Evolutionary conservation across 1,140 invertebrate genomes (phyloP).

Genomic region (Lepidostoma basale): DNA sequence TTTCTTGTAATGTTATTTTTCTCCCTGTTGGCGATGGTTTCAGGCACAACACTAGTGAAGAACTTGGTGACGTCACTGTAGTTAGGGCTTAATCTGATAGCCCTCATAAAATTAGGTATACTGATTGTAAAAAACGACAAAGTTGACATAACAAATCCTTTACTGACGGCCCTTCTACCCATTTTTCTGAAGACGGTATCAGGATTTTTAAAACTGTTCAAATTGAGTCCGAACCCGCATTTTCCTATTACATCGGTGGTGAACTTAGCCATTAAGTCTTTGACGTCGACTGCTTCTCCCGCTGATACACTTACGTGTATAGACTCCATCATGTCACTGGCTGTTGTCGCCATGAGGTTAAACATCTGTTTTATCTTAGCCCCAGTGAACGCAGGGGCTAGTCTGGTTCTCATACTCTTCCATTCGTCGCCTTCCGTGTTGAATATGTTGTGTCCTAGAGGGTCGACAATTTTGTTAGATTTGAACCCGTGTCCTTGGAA

Average conservation of each 20-base stretch:
- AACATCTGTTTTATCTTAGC: neutral
- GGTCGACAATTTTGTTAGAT: neutral
- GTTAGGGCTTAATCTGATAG: no score
- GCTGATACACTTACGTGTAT: constrained; percentile 1
- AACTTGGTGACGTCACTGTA: no score
- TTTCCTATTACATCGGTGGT: constrained; percentile 68
- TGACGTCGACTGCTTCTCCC: neutral
- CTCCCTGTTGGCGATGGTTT: no score
- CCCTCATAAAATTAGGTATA: no score
- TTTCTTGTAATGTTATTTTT: no score
- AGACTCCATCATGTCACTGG: neutral
- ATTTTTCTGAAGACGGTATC: constrained; percentile 60
- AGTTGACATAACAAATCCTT: constrained; percentile 35
- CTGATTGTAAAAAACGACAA: no score
- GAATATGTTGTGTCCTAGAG: neutral
- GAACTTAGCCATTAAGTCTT: constrained; percentile 63
- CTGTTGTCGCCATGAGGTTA: neutral
- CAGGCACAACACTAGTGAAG: no score
- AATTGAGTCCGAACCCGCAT: constrained; percentile 67
- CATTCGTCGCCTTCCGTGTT: neutral
- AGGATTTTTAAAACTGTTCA: constrained; percentile 61
- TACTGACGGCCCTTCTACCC: constrained; percentile 51
- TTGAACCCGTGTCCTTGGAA: neutral
- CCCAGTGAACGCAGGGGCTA: neutral
- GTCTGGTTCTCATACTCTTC: neutral